Evolutionary conservation across 2,888 invertebrate genomes (phyloP), one percentile per base, ranked within the genome.

Genomic region (Pristionchus maxplancki): DNA sequence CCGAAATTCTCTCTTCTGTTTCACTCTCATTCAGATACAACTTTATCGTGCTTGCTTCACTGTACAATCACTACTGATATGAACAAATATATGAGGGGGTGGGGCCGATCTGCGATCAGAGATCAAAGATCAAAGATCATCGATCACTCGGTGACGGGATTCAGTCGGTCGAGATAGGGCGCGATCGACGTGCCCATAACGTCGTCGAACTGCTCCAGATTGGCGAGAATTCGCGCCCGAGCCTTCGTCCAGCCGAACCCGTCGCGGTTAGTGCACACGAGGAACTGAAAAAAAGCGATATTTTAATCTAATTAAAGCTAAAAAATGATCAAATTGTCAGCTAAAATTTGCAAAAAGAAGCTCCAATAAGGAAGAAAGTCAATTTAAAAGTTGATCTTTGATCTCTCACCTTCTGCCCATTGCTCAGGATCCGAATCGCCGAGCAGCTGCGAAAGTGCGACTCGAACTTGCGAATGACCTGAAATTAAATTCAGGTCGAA

Each of bases 371-470:
- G 44, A 44, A 9, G 44, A 11, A 9, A 44, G 44, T 11, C 44
- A 44, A 44, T 58, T 58, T 58, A 5, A 24, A 58, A 50, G 50
- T n/a, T 58, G 58, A n/a, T n/a, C 58, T 24, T 58, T 58, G 24
- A 20, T 53, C 53, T 53, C 53, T 24, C 34, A 83, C 50, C 83
- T 53, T 34, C 53, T 50, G 78, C 11, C 44, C 78, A n/a, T 48
- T 28, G 5, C 24, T 11, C 13, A 24, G n/a, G 58, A 53, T 53
- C 34, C 4, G 24, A 34, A 83, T 53, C 34, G 83, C 58, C 4
- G 58, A 83, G 53, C 83, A 83, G 44, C 53, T 83, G 15, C 24
- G 24, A n/a, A 83, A 83, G 83, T 83, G 53, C 17, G 34, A 24
- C 13, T 28, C 17, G 83, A 53, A 83, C 53, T 53, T 9, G 50